A percentile compares a stretch with the other conserved stretches of the same genome.
phyloP scores from a whole-genome alignment of 2,888 invertebrate species.

The Endomychus coccineus region DNA sequence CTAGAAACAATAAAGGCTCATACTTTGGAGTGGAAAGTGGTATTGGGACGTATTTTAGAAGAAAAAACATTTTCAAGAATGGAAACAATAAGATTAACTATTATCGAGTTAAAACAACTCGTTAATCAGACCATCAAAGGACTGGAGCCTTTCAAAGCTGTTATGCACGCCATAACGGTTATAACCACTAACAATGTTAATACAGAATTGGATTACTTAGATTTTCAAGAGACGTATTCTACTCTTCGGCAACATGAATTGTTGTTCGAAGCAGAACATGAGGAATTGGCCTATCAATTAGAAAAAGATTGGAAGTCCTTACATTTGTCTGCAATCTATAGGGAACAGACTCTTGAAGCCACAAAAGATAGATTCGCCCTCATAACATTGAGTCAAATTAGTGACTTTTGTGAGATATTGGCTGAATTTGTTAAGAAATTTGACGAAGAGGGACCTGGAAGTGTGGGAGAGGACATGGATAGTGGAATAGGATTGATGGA shows the following conservation, averaged over 20 bases:
- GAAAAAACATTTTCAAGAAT: constrained; percentile 61
- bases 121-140: constrained; percentile 71
- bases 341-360: constrained; percentile 61
- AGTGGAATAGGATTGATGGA: constrained; percentile 63
- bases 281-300: constrained; percentile 52
- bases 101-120: constrained; percentile 54
- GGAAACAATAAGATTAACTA: constrained; percentile 57
- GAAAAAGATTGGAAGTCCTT: constrained; percentile 63
- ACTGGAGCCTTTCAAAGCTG: constrained; percentile 72
- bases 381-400: constrained; percentile 69
- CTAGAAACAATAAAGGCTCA: constrained; percentile 63
- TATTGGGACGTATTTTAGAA: constrained; percentile 62
- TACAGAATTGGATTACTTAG: constrained; percentile 67
- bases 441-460: constrained; percentile 68
- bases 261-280: constrained; percentile 48
- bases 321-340: constrained; percentile 60
- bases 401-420: constrained; percentile 55
- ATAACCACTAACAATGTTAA: constrained; percentile 70
- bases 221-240: constrained; percentile 70
- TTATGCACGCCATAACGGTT: constrained; percentile 73
- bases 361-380: constrained; percentile 84
- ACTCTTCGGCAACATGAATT: constrained; percentile 67
- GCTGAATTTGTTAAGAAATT: constrained; percentile 67
- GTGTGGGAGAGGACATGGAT: constrained; percentile 72
- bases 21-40: constrained; percentile 71